phyloP scores from a whole-genome alignment of 2,113 vertebrate species.

The Epinephelus fuscoguttatus region DNA sequence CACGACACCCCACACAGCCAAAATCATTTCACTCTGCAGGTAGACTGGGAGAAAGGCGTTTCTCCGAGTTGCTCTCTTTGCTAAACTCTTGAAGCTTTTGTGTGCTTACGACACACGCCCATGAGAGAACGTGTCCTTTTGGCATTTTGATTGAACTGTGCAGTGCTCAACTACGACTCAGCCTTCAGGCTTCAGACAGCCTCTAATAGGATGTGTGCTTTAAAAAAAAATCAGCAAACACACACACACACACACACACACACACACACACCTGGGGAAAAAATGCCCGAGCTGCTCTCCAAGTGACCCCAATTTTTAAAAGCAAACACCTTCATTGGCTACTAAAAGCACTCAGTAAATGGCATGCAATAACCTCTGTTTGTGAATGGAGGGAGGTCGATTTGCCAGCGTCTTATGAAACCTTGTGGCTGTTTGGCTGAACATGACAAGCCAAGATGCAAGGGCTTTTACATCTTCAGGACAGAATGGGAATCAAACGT shows the following conservation, averaged over 20 bases:
- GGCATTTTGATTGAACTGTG: conserved; percentile 54
- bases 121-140: conserved; percentile 34
- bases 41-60: neutral
- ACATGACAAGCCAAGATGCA: conserved; percentile 13
- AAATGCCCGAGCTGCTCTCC: conserved; percentile 12
- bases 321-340: conserved; percentile 63
- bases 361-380: conserved; percentile 61
- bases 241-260: conserved; percentile 2
- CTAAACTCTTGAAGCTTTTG: neutral
- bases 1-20: neutral
- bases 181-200: conserved; percentile 42
- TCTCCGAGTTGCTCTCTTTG: conserved; percentile 10
- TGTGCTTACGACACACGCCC: conserved; percentile 13
- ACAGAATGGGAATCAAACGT: conserved; percentile 38
- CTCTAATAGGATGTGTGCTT: conserved; percentile 49
- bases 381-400: conserved; percentile 48
- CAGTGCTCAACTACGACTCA: conserved; percentile 10
- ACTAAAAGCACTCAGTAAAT: conserved; percentile 67
- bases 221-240: conserved; percentile 28
- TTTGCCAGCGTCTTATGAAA: conserved; percentile 22
- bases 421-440: conserved; percentile 16
- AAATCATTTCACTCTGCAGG: conserved; percentile 2
- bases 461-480: conserved; percentile 11
- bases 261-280: neutral
- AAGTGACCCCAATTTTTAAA: conserved; percentile 72